These are phyloP conservation scores for Dicycla oo DNA, from an alignment of 2,888 invertebrate species.

Conservation along the genomic window DNA sequence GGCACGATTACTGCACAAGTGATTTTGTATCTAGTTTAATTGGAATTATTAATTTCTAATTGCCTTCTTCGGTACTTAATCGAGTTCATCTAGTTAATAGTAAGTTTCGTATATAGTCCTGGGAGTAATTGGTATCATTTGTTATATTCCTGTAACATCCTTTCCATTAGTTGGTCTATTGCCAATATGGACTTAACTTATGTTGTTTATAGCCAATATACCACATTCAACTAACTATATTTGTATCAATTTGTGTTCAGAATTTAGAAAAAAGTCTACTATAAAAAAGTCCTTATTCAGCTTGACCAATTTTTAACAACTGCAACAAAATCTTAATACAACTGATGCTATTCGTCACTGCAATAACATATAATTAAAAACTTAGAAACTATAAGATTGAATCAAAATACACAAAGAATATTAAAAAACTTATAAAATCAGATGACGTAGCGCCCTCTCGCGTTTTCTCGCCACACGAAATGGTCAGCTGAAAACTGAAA, in stretches of 20 bases:
- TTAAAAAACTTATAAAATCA: constrained; percentile 2
- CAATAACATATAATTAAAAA: background rate
- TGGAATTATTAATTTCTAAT: constrained; percentile 76
- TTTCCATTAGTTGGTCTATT: constrained; percentile 24
- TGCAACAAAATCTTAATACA: background rate
- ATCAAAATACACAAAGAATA: background rate
- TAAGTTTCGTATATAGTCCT: constrained; percentile 41
- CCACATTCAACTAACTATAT: background rate
- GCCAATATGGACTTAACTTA: constrained; percentile 11
- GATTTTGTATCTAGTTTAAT: constrained; percentile 75
- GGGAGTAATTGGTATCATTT: constrained; percentile 43
- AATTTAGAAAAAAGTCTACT: background rate
- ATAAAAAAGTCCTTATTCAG: background rate
- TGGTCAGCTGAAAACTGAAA: constrained; percentile 77
- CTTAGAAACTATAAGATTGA: background rate
- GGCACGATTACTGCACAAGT: constrained; percentile 73
- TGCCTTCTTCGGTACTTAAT: constrained; percentile 58
- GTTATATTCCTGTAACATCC: constrained; percentile 29
- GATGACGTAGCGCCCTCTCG: constrained; percentile 75
- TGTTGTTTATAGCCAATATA: constrained; percentile 13
- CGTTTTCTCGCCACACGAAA: constrained; percentile 67
- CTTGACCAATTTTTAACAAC: background rate
- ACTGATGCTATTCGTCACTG: too few relatives aligned
- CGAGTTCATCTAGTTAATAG: constrained; percentile 49
- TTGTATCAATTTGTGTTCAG: background rate